Percentiles rank a stretch among this genome's conserved stretches.
These are phyloP conservation scores for Gobiocypris rarus DNA, from an alignment of 2,113 vertebrate genomes.

Conservation along the genomic window DNA sequence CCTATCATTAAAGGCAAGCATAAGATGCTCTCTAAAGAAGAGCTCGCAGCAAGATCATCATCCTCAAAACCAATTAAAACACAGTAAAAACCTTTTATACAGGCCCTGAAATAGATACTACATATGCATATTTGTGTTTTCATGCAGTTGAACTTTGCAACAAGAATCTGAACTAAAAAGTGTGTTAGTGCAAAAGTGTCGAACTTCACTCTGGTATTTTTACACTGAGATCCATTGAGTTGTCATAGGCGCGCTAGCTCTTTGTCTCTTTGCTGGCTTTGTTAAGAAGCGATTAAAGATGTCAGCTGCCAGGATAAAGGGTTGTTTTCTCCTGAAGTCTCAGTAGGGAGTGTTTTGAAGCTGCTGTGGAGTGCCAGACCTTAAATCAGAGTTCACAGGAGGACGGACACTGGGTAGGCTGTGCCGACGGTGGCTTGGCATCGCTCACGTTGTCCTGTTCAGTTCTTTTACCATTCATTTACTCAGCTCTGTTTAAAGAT, in stretches of 20 bases:
- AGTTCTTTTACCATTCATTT: conserved; percentile 36
- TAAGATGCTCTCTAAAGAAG: too few relatives aligned
- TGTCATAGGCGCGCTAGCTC: conserved; percentile 3
- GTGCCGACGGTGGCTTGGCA: background rate
- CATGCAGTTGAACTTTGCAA: too few relatives aligned
- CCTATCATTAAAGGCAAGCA: too few relatives aligned
- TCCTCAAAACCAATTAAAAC: too few relatives aligned
- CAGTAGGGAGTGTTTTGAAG: conserved; percentile 1
- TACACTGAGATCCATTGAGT: background rate
- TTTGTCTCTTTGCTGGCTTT: conserved; percentile 26
- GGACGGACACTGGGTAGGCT: conserved; percentile 18
- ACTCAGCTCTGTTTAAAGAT: conserved; percentile 38
- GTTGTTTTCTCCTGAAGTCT: conserved; percentile 25
- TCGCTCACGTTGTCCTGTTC: background rate
- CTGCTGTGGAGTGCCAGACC: conserved; percentile 3
- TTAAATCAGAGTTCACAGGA: conserved; percentile 20
- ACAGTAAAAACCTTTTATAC: too few relatives aligned
- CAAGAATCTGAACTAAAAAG: background rate
- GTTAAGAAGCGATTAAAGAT: conserved; percentile 38
- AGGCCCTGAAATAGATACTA: too few relatives aligned
- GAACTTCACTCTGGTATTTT: background rate
- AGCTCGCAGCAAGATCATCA: too few relatives aligned
- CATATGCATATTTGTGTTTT: too few relatives aligned
- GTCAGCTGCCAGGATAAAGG: conserved; percentile 25
- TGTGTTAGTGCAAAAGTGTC: background rate